Percentiles rank a stretch among this genome's conserved stretches.
Conservation (phyloP, 2,797 vertebrate species). For the Rhabdomys pumilio region DNA sequence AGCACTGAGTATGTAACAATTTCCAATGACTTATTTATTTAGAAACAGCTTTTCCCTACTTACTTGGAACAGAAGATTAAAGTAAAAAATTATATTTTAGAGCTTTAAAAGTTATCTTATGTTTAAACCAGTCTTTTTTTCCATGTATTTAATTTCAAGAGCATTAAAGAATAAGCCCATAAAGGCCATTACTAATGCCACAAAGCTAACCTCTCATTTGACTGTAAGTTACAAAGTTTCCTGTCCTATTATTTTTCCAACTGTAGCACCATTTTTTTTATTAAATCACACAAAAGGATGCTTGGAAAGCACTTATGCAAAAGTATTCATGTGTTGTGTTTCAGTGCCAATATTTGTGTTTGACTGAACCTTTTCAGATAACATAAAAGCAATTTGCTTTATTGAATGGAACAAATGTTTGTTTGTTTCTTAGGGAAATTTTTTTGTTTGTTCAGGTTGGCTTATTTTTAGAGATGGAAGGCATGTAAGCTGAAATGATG, state of each 20-base stretch:
- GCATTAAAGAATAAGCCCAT: slow-evolving; percentile 40
- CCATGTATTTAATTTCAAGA: slow-evolving; percentile 68
- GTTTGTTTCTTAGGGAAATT: slow-evolving; percentile 76
- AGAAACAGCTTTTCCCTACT: slow-evolving; percentile 59
- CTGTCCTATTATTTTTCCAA: slow-evolving; percentile 74
- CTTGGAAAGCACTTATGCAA: slow-evolving; percentile 78
- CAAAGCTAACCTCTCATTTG: slow-evolving; percentile 59
- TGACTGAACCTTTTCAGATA: slow-evolving; percentile 82
- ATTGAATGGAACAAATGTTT: slow-evolving; percentile 82
- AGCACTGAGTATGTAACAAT: background rate
- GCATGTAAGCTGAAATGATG: slow-evolving; percentile 82
- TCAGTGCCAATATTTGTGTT: slow-evolving; percentile 84
- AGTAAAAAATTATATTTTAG: slow-evolving; percentile 55
- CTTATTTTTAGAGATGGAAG: slow-evolving; percentile 79
- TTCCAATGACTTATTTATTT: slow-evolving; percentile 63
- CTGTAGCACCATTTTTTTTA: slow-evolving; percentile 81
- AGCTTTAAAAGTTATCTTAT: slow-evolving; percentile 62
- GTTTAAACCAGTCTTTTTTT: slow-evolving; percentile 71
- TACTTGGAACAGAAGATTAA: slow-evolving; percentile 63
- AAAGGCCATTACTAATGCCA: slow-evolving; percentile 47
- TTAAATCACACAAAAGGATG: slow-evolving; percentile 68
- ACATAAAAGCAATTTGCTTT: slow-evolving; percentile 87
- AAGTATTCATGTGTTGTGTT: slow-evolving; percentile 81
- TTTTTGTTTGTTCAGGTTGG: slow-evolving; percentile 74
- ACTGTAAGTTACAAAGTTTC: slow-evolving; percentile 67